Evolutionary conservation across 1,140 invertebrate genomes (phyloP).

Genomic region (Camponotus vicinus): DNA sequence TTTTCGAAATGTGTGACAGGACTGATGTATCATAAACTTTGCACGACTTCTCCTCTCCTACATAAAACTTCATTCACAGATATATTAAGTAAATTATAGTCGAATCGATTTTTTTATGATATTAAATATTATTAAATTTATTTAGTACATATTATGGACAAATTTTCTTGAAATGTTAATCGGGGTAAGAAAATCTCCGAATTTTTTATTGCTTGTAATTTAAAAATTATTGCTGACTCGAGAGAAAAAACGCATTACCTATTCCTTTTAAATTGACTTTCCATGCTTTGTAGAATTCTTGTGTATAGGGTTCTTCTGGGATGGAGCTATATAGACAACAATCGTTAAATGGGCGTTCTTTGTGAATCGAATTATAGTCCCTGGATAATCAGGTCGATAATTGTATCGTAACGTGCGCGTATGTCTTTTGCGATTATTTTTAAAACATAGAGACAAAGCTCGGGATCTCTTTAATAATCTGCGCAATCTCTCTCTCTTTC

Average conservation of each 20-base stretch:
- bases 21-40: constrained; percentile 30
- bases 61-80: constrained; percentile 12
- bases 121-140: constrained; percentile 17
- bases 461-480: constrained; percentile 39
- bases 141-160: too few relatives aligned
- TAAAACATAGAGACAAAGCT: constrained; percentile 40
- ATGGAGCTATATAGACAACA: not conserved
- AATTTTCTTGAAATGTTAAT: not conserved
- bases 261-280: constrained; percentile 9
- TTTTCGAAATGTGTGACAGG: constrained; percentile 35
- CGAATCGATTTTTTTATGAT: not conserved
- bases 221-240: not conserved
- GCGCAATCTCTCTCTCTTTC: constrained; percentile 6
- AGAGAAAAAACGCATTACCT: not conserved
- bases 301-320: not conserved
- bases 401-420: not conserved
- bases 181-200: not conserved
- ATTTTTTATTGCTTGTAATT: not conserved
- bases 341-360: constrained; percentile 2
- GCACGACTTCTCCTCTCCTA: not conserved
- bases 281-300: not conserved
- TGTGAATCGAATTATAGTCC: constrained; percentile 28
- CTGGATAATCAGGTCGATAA: constrained; percentile 21
- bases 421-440: constrained; percentile 19
- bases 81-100: not conserved